Percentiles rank a stretch among this genome's conserved stretches.
Evolutionary conservation across 2,797 vertebrate species (phyloP).

Genomic region (Pseudocheirus occidentalis): DNA sequence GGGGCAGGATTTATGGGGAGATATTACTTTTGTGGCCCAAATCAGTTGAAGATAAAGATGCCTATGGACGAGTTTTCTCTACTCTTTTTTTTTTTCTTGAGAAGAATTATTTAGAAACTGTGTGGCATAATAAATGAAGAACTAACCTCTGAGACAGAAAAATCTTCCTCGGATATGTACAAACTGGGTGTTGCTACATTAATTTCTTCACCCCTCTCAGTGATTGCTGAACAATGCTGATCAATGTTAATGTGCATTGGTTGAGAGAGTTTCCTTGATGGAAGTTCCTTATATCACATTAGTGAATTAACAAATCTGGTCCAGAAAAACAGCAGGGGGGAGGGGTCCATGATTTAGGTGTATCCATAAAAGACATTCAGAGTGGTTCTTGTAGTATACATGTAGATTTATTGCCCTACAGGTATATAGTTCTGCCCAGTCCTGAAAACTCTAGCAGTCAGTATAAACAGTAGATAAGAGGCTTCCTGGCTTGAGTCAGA

Average conservation of each 20-base stretch:
- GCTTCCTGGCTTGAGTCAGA: not conserved
- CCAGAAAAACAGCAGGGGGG: not conserved
- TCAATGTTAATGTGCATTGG: not conserved
- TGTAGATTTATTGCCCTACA: not conserved
- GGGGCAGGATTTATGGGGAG: not conserved
- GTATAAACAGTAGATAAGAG: constrained; percentile 5
- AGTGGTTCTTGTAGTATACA: not conserved
- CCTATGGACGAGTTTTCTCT: not conserved
- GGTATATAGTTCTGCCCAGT: not conserved
- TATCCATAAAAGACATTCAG: not conserved
- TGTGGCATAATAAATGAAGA: not conserved
- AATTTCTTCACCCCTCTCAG: not conserved
- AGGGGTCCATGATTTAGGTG: not conserved
- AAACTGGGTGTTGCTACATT: not conserved
- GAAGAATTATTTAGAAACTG: not conserved
- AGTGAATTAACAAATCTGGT: not conserved
- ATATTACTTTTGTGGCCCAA: not conserved
- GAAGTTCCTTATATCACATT: not conserved
- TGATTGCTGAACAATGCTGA: not conserved
- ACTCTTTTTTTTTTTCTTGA: not conserved
- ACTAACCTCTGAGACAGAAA: not conserved
- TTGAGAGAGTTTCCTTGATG: not conserved
- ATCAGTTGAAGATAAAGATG: not conserved
- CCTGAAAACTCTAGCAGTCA: not conserved
- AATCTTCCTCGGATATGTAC: not conserved